phyloP scores from a whole-genome alignment of 2,888 invertebrate genomes.

The Tineola bisselliella region DNA sequence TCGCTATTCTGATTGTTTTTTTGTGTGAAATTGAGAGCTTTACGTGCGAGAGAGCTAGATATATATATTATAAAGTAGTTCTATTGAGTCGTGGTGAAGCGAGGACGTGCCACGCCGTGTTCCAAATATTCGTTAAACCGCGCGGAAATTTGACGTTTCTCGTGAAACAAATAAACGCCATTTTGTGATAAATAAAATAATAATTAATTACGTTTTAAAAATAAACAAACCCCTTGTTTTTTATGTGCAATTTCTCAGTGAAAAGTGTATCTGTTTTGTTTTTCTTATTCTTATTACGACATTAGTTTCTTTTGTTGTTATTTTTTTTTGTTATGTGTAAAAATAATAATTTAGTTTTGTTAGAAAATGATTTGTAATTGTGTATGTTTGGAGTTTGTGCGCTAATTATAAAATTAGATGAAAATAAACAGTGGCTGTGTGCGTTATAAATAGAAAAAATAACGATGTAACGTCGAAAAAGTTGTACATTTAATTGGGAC shows the following conservation, averaged over 20 bases:
- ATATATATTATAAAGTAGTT: neutral
- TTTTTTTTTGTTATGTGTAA: no score
- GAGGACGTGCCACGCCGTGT: neutral
- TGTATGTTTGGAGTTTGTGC: neutral
- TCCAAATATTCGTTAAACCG: neutral
- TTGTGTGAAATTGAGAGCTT: neutral
- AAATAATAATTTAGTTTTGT: no score
- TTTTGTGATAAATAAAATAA: neutral
- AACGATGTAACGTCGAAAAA: neutral
- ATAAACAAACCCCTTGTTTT: neutral
- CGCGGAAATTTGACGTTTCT: neutral
- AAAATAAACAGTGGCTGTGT: neutral
- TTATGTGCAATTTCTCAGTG: neutral
- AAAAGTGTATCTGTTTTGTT: neutral
- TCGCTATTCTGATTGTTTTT: neutral
- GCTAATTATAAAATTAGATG: conserved; percentile 2
- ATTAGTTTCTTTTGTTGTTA: neutral
- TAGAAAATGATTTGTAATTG: neutral
- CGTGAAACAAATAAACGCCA: neutral
- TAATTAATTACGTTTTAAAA: neutral
- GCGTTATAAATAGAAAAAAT: neutral
- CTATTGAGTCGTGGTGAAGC: neutral
- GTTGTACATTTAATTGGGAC: neutral
- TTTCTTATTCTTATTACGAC: neutral
- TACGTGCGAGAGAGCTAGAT: neutral